Evolutionary conservation across 1,140 invertebrate species (phyloP), one percentile per base, ranked within the genome.

Genomic region (Drosophila lowei): DNA sequence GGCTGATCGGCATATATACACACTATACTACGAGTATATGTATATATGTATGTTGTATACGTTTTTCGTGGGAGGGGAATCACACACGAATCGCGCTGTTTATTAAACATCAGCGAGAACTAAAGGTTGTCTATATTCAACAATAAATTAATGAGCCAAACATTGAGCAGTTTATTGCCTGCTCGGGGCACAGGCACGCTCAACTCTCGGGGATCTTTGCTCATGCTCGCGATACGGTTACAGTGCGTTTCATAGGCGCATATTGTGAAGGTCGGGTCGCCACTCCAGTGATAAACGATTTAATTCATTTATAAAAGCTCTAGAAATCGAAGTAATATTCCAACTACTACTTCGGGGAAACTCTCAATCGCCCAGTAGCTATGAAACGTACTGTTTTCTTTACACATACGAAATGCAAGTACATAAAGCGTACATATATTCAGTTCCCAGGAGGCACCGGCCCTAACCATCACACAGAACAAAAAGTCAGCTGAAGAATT

Each of bases 121-220:
- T 70, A 71, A 60, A 71, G 67, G 66, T 71, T 71, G 67, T 60
- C 67, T 71, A 71, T 55, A 53, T 71, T 59, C 55, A 60, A 60
- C 67, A 71, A 71, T 71, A 71, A 71, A 72, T 61, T 72, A 72
- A 50, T 55, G 70, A 72, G 67, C 63, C 63, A 70, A 70, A 68
- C 65, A 68, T 68, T 68, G 65, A 68, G 57, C 63, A 68, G 66
- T 70, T 70, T 68, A 70, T 70, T 70, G 50, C 30, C 30, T 30
- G 30, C 8, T 30, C 30, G 8, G 30, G 30, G 30, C 66, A 30
- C 48, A 7, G 30, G 30, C 66, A 30, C 48, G 62, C 64, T 30
- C 21, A 47, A 38, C 15, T 53, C 44, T 30, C 38, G 30, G 42
- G 44, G 34, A 38, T 38, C 34, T 38, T 38, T 38, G 1, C 34